Evolutionary conservation across 1,140 invertebrate species (phyloP).

Genomic region (Ooceraea biroi): DNA sequence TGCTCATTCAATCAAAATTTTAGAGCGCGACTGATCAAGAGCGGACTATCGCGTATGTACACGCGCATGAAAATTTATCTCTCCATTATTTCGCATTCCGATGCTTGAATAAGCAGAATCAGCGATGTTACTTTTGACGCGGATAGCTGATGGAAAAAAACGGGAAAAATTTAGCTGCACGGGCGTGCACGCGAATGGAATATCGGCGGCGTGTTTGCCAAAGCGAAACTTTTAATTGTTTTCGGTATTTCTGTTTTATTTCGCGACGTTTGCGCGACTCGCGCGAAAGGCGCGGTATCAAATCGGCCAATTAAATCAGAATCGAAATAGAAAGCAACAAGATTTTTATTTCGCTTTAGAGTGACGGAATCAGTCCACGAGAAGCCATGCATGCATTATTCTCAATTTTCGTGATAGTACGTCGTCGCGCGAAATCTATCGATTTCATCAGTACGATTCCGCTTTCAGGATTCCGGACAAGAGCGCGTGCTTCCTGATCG

Average conservation of each 20-base stretch:
- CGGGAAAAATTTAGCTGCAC: too few species aligned
- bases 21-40: constrained; percentile 16
- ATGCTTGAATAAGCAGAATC: constrained; percentile 26
- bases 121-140: constrained; percentile 4
- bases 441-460: neutral
- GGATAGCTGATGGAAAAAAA: too few species aligned
- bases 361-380: neutral
- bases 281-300: too few species aligned
- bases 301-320: neutral
- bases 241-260: too few species aligned
- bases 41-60: neutral
- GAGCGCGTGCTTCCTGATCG: neutral
- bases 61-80: constrained; percentile 46
- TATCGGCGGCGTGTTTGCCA: too few species aligned
- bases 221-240: too few species aligned
- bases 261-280: too few species aligned
- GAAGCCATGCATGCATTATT: neutral
- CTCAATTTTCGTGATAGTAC: neutral
- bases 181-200: too few species aligned
- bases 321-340: neutral
- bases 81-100: constrained; percentile 31
- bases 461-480: neutral
- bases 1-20: constrained; percentile 40
- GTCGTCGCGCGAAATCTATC: neutral
- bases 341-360: neutral